Base-by-base conservation (phyloP, 2,797 vertebrate species). In the Salarias fasciatus region DNA sequence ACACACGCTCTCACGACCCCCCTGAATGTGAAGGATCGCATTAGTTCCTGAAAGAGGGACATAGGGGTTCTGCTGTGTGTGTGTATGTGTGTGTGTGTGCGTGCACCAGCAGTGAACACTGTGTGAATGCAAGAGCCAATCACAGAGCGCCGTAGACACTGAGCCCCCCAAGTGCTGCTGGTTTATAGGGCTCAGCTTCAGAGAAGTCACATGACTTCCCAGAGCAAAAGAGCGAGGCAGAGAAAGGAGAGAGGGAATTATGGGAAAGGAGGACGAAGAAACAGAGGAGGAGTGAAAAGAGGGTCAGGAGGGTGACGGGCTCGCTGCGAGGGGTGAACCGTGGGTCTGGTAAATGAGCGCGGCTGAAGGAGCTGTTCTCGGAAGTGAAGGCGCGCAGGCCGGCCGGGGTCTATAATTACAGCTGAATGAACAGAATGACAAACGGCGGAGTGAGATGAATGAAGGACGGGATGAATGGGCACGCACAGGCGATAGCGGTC, bases 171-270 rank as follows among this genome's bases (percentile, higher is more conserved):
- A 87, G 86, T 84, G 67, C 87, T 80, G 84, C 84, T 89, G 90
- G 87, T 93, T 93, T 93, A 93, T 93, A 91, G 91, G 89, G 86
- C 90, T 86, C 85, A 65, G 86, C 88, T 93, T 91, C 92, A 92
- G 89, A 91, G 92, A 93, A 93, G 92, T 92, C 92, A 93, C 91
- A 88, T 93, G 92, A 93, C 89, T 93, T 93, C 91, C 91, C 91
- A 91, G 87, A 84, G 82, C 64, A 72, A 58, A 65, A 57, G 70
- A 51, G 70, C 52, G 75, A 54, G 51, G 54, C 70, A 30, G 53
- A 45, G 62, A 45, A 72, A 57, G 77, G 33, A 35, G 70, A 77
- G 63, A 53, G 70, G 69, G 76, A 57, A 55, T 69, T 69, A 75
- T 70, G 74, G 73, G 57, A 75, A 69, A 73, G 68, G 49, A 77